Percentiles rank a stretch among this genome's conserved stretches.
These are phyloP conservation scores for Lasioglossum calceatum DNA, from an alignment of 2,888 invertebrate species.

Conservation along the genomic window DNA sequence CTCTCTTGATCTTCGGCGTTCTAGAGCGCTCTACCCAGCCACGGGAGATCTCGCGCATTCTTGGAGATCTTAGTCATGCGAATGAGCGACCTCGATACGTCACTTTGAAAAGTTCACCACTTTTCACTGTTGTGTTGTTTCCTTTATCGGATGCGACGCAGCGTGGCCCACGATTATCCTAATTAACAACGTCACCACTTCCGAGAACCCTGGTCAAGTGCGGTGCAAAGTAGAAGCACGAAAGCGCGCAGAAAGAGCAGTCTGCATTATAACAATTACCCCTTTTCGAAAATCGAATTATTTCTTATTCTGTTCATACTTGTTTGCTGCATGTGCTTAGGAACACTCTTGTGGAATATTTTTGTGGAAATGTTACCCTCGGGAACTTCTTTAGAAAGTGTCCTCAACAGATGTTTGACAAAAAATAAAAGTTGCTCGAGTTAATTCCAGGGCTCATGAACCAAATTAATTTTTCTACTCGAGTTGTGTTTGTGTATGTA, in stretches of 20 bases:
- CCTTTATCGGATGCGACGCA: background rate
- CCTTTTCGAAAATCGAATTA: background rate
- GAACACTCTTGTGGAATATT: background rate
- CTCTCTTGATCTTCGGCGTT: constrained; percentile 63
- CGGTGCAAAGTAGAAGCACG: background rate
- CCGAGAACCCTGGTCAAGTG: background rate
- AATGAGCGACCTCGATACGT: constrained; percentile 57
- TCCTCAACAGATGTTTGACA: background rate
- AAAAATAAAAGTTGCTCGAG: too few relatives aligned
- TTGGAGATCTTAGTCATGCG: constrained; percentile 67
- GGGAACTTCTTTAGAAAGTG: background rate
- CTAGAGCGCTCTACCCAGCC: constrained; percentile 62
- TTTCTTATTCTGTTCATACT: background rate
- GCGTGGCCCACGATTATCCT: background rate
- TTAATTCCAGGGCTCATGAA: background rate
- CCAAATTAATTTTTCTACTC: too few relatives aligned
- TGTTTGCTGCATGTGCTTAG: background rate
- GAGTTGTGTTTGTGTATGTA: too few relatives aligned
- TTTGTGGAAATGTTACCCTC: background rate
- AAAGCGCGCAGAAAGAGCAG: background rate
- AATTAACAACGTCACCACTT: background rate
- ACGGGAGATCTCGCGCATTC: constrained; percentile 67
- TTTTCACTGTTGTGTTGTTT: constrained; percentile 11
- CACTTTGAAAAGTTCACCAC: constrained; percentile 39
- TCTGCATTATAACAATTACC: background rate